A percentile compares a stretch with the other conserved stretches of the same genome.
Evolutionary conservation across 2,888 invertebrate species (phyloP).

Genomic region (Chloroclystis v-ata): DNA sequence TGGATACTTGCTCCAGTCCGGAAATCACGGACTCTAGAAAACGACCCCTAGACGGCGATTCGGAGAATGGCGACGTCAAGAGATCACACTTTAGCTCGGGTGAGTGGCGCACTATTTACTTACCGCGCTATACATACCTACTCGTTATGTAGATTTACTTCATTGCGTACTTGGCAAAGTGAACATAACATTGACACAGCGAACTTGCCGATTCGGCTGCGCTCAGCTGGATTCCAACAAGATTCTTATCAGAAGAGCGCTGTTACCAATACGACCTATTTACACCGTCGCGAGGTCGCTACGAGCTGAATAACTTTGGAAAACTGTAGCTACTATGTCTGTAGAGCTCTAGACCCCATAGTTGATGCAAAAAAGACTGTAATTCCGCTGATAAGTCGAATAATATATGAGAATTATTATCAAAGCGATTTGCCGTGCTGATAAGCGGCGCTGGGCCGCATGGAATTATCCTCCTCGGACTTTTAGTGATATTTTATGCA

Average conservation of each 20-base stretch:
- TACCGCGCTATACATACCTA: slow-evolving; percentile 37
- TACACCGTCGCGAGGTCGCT: slow-evolving; percentile 57
- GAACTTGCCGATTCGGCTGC: slow-evolving; percentile 53
- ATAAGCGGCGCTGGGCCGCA: slow-evolving; percentile 39
- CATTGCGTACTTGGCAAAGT: slow-evolving; percentile 66
- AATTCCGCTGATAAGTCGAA: slow-evolving; percentile 41
- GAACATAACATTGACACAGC: slow-evolving; percentile 69
- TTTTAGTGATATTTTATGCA: slow-evolving; percentile 52
- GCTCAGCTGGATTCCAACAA: slow-evolving; percentile 57
- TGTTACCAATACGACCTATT: slow-evolving; percentile 72
- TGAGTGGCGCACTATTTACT: slow-evolving; percentile 70
- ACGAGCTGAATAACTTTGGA: slow-evolving; percentile 41
- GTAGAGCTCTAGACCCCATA: slow-evolving; percentile 33
- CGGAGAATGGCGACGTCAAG: slow-evolving; percentile 92
- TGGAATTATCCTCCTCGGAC: slow-evolving; percentile 29
- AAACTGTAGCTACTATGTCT: slow-evolving; percentile 32
- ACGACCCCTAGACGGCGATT: slow-evolving; percentile 91
- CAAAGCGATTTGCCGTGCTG: slow-evolving; percentile 38
- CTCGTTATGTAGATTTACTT: slow-evolving; percentile 41
- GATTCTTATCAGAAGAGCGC: slow-evolving; percentile 69
- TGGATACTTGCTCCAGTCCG: slow-evolving; percentile 96
- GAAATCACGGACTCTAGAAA: slow-evolving; percentile 94
- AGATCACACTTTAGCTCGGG: slow-evolving; percentile 94
- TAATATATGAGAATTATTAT: slow-evolving; percentile 38
- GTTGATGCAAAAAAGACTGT: slow-evolving; percentile 33